A percentile compares a stretch with the other conserved stretches of the same genome.
Conservation (phyloP, 2,113 vertebrate species). For the Panurus biarmicus region DNA sequence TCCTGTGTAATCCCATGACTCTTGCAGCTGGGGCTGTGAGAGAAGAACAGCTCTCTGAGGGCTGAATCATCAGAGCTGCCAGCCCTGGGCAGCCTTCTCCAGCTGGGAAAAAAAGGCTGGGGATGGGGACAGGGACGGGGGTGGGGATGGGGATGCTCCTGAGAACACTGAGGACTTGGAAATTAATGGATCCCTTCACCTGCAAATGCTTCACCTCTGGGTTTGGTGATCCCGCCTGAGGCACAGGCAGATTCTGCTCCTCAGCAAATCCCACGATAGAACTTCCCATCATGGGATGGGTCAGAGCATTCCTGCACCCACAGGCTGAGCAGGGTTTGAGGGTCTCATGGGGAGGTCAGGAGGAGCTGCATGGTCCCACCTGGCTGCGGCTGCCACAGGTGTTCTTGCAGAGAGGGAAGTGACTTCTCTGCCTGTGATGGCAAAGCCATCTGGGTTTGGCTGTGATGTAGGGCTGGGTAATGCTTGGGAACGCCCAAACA, state of each 20-base stretch:
- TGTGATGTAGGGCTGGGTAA: background rate
- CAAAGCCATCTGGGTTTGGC: background rate
- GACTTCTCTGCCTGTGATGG: background rate
- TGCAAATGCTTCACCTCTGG: background rate
- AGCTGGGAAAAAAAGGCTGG: background rate
- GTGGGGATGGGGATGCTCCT: background rate
- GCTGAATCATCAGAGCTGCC: background rate
- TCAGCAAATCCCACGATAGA: background rate
- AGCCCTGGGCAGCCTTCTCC: background rate
- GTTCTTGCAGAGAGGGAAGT: background rate
- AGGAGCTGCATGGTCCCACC: background rate
- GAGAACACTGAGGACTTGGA: background rate
- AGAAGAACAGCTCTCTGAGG: background rate
- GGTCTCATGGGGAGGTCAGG: background rate
- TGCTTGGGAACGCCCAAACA: background rate
- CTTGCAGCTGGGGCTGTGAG: background rate
- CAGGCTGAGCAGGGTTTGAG: background rate
- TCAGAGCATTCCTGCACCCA: background rate
- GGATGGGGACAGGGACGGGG: background rate
- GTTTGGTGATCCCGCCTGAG: background rate
- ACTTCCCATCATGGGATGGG: background rate
- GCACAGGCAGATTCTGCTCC: background rate
- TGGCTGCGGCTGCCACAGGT: background rate
- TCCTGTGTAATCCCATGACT: background rate
- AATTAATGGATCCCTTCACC: background rate